A percentile compares a stretch with the other conserved stretches of the same genome.
Evolutionary conservation across 2,113 vertebrate species (phyloP).

Genomic region (Terrapene triunguis): DNA sequence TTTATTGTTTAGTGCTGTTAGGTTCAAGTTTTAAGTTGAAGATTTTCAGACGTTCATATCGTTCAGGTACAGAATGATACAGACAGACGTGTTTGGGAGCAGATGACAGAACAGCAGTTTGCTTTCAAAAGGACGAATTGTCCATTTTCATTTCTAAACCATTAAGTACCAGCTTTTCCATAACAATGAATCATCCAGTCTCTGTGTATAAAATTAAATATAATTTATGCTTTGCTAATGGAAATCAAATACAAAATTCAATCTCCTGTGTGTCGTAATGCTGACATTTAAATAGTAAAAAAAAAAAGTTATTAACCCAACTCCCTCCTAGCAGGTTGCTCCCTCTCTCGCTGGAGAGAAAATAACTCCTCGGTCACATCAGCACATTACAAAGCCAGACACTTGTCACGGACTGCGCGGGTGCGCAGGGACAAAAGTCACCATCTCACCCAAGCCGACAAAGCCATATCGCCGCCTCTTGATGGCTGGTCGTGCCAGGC

Average conservation of each 20-base stretch:
- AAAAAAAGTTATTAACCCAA: conserved; percentile 56
- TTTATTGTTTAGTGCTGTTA: conserved; percentile 69
- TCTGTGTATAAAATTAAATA: conserved; percentile 75
- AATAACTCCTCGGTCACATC: conserved; percentile 9
- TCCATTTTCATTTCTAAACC: conserved; percentile 58
- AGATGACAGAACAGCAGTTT: not conserved
- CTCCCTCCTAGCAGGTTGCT: conserved; percentile 28
- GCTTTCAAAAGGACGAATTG: conserved; percentile 23
- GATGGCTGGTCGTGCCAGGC: not conserved
- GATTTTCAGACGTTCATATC: not conserved
- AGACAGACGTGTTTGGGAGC: not conserved
- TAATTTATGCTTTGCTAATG: conserved; percentile 83
- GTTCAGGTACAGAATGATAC: conserved; percentile 63
- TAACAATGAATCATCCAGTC: conserved; percentile 70
- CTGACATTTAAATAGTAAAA: conserved; percentile 59
- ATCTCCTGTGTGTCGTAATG: conserved; percentile 70
- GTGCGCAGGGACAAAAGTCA: not conserved
- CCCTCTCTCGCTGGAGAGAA: conserved; percentile 29
- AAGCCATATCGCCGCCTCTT: not conserved
- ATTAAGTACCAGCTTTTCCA: conserved; percentile 55
- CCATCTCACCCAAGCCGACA: not conserved
- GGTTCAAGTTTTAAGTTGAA: conserved; percentile 14
- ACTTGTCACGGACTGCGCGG: accelerated
- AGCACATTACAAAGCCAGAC: not conserved
- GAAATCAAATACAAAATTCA: conserved; percentile 83